These are phyloP conservation scores for Accipiter virgatus DNA, from an alignment of 2,113 vertebrate genomes.

Conservation along the genomic window DNA sequence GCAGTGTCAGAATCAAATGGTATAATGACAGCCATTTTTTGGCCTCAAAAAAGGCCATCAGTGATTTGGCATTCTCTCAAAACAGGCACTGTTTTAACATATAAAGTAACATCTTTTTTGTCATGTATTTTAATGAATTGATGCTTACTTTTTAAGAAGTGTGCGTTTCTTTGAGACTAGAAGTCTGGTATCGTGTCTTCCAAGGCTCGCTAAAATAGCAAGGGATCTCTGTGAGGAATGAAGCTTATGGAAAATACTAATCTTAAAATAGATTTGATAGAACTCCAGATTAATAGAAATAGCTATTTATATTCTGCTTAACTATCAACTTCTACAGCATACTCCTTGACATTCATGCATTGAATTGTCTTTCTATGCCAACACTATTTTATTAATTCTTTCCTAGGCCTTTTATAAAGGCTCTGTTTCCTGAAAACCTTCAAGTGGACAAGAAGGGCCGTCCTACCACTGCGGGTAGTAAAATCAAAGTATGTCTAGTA, in stretches of 20 bases:
- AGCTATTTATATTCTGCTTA: slow-evolving; percentile 15
- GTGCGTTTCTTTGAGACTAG: neutral
- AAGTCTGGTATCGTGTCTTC: neutral
- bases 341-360: neutral
- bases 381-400: neutral
- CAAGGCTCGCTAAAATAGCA: neutral
- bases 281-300: slow-evolving; percentile 1
- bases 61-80: neutral
- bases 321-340: neutral
- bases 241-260: neutral
- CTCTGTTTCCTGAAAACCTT: slow-evolving; percentile 92
- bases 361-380: neutral
- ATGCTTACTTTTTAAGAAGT: neutral
- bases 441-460: slow-evolving; percentile 97
- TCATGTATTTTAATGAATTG: neutral
- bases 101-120: neutral
- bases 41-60: neutral
- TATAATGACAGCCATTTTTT: neutral
- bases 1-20: neutral
- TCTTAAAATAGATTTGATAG: neutral
- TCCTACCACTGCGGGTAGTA: slow-evolving; percentile 94
- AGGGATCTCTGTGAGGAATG: neutral
- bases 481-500: slow-evolving; percentile 89
- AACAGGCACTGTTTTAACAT: neutral
- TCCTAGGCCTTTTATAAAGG: slow-evolving; percentile 91